Conservation (phyloP, 2,888 invertebrate genomes). For the Apamea sordens region DNA sequence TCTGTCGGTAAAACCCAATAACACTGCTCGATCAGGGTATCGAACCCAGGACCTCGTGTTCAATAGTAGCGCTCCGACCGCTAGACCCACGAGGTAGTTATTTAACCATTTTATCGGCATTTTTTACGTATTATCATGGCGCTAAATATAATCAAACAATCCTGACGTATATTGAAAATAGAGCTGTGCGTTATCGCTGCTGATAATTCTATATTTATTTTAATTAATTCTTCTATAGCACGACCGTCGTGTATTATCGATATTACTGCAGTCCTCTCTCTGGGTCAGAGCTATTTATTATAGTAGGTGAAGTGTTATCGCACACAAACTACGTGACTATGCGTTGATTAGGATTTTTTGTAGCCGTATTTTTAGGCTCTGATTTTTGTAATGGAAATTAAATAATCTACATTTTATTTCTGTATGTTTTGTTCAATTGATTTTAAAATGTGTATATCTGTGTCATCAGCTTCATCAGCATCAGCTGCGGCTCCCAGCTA, state of each 20-base stretch:
- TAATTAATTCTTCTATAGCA: conserved; percentile 44
- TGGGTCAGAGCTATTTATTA: conserved; percentile 43
- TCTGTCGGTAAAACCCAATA: too few relatives aligned
- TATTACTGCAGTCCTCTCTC: conserved; percentile 19
- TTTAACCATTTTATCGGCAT: too few relatives aligned
- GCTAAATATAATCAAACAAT: not conserved
- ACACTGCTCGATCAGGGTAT: too few relatives aligned
- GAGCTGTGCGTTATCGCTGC: conserved; percentile 33
- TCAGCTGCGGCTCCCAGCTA: too few relatives aligned
- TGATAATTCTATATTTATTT: conserved; percentile 40
- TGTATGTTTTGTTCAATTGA: not conserved
- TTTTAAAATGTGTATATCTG: not conserved
- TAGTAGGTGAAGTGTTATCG: conserved; percentile 40
- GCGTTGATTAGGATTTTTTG: conserved; percentile 12
- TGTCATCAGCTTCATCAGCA: not conserved
- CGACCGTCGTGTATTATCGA: conserved; percentile 40
- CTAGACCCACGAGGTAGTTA: too few relatives aligned
- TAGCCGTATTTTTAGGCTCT: not conserved
- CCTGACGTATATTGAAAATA: conserved; percentile 10
- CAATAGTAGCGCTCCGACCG: too few relatives aligned
- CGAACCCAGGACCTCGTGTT: too few relatives aligned
- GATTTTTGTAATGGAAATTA: not conserved
- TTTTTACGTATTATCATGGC: not conserved
- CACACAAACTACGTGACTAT: not conserved
- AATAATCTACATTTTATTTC: not conserved